Evolutionary conservation across 2,113 vertebrate genomes (phyloP).

Genomic region (Rhineura floridana): DNA sequence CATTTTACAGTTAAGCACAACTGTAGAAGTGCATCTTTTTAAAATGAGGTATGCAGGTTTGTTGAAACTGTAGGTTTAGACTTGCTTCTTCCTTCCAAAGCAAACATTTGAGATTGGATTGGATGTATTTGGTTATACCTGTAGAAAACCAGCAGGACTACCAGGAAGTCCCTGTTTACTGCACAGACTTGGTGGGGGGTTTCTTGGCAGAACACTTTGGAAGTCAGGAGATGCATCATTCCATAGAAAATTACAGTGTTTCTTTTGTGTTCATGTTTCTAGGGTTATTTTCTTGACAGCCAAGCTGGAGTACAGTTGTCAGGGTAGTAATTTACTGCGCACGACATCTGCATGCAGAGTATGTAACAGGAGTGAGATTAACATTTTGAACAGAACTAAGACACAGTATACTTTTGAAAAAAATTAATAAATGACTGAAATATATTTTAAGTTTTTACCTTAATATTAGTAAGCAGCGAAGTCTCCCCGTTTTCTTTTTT

Average conservation of each 20-base stretch:
- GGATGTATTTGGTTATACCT: conserved; percentile 19
- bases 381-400: not conserved
- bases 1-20: not conserved
- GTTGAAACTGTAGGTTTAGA: not conserved
- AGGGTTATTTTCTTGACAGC: not conserved
- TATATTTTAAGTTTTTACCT: not conserved
- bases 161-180: not conserved
- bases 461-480: not conserved
- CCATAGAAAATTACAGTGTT: not conserved
- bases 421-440: not conserved
- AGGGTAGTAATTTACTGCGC: not conserved
- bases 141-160: not conserved
- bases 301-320: not conserved
- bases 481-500: no score
- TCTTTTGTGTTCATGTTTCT: not conserved
- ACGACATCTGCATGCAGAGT: not conserved
- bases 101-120: conserved; percentile 3
- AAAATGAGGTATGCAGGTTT: not conserved
- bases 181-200: not conserved
- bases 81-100: not conserved
- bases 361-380: not conserved
- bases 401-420: not conserved
- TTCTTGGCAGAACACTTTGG: not conserved
- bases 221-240: not conserved
- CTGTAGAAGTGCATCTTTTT: conserved; percentile 2